Evolutionary conservation across 2,113 vertebrate genomes (phyloP).

Genomic region (Caloenas nicobarica): DNA sequence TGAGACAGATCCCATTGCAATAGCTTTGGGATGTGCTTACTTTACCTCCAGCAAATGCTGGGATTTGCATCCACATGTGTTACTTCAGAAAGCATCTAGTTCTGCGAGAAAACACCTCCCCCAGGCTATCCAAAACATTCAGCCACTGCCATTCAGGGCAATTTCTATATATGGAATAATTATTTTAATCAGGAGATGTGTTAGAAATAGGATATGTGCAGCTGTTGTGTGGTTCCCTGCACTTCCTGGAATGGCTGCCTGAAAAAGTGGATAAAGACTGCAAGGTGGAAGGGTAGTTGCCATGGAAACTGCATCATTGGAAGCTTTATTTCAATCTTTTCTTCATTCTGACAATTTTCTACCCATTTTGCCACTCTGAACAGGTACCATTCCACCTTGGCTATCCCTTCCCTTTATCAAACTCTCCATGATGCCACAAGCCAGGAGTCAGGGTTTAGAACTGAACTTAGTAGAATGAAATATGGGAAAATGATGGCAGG

Average conservation of each 20-base stretch:
- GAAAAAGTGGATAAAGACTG: constrained; percentile 44
- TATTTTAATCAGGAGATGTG: constrained; percentile 40
- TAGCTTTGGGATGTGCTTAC: background rate
- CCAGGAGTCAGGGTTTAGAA: background rate
- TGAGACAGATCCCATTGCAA: background rate
- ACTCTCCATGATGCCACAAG: background rate
- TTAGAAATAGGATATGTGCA: constrained; percentile 53
- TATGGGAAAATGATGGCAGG: background rate
- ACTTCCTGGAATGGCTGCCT: constrained; percentile 43
- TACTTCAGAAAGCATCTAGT: background rate
- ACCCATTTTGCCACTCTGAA: background rate
- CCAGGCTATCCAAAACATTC: constrained; percentile 12
- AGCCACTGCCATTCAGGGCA: constrained; percentile 16
- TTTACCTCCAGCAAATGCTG: background rate
- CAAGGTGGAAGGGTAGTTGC: constrained; percentile 51
- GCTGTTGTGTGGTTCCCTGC: constrained; percentile 37
- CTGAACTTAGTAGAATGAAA: background rate
- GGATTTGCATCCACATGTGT: background rate
- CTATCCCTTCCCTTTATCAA: background rate
- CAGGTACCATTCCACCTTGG: background rate
- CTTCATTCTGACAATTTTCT: constrained; percentile 9
- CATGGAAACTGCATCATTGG: constrained; percentile 35
- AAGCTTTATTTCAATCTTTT: constrained; percentile 29
- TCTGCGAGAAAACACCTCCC: background rate
- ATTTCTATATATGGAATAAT: constrained; percentile 15